Evolutionary conservation across 1,140 invertebrate species (phyloP).

Genomic region (Lepeophtheirus salmonis): DNA sequence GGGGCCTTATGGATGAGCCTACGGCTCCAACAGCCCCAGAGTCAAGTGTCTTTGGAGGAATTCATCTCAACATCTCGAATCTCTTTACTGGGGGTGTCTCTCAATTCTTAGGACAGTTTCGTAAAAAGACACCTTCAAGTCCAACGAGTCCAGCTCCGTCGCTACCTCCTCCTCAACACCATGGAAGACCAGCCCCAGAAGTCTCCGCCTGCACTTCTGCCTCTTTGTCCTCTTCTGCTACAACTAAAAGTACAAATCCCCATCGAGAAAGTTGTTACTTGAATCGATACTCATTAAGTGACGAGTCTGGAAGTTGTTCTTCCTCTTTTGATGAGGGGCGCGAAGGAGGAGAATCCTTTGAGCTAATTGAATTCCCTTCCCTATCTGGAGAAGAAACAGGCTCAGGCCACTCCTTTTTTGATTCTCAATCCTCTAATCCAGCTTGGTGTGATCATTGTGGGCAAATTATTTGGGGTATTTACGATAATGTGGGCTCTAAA

Average conservation of each 20-base stretch:
- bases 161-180: too few species aligned
- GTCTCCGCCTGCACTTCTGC: background rate
- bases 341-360: background rate
- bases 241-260: background rate
- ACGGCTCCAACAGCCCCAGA: too few species aligned
- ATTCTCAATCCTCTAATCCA: constrained; percentile 1
- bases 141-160: background rate
- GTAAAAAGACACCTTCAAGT: background rate
- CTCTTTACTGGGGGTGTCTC: background rate
- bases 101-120: background rate
- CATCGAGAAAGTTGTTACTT: too few species aligned
- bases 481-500: constrained; percentile 9
- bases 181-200: too few species aligned
- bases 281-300: too few species aligned
- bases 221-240: background rate
- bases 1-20: background rate
- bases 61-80: background rate
- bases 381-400: background rate
- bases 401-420: constrained; percentile 6
- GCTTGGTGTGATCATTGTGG: constrained; percentile 17
- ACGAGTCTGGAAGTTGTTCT: background rate
- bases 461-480: constrained; percentile 16
- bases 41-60: background rate
- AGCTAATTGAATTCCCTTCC: background rate
- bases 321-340: background rate